These are phyloP conservation scores for Glaucidium brasilianum DNA, from an alignment of 2,113 vertebrate species.

Conservation along the genomic window DNA sequence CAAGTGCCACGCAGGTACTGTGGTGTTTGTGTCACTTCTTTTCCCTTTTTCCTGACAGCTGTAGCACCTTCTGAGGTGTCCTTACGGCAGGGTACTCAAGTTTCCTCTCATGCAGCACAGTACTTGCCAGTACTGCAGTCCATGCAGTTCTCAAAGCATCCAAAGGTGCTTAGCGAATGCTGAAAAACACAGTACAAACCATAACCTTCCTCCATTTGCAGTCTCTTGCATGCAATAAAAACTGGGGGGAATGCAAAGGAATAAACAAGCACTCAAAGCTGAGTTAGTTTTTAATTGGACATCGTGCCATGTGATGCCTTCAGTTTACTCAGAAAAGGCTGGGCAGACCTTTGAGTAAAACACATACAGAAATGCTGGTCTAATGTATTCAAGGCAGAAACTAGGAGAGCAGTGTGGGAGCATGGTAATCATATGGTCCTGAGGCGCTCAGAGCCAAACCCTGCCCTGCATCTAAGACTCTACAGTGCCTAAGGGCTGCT, in stretches of 20 bases:
- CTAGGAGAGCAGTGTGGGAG: not conserved
- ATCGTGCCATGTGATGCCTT: not conserved
- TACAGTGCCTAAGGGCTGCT: not conserved
- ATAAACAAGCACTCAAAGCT: not conserved
- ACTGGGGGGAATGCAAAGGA: not conserved
- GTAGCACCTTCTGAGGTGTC: not conserved
- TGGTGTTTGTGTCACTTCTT: accelerated
- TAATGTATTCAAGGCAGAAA: not conserved
- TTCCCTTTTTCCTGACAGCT: not conserved
- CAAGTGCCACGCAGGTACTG: not conserved
- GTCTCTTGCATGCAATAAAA: not conserved
- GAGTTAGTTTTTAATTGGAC: not conserved
- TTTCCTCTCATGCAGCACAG: not conserved
- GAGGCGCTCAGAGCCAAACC: not conserved
- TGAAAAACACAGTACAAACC: not conserved
- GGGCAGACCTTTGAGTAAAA: not conserved
- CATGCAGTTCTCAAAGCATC: not conserved
- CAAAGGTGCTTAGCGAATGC: accelerated
- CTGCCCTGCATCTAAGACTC: not conserved
- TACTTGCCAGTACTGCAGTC: not conserved
- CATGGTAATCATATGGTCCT: not conserved
- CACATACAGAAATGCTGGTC: not conserved
- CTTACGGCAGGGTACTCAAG: not conserved
- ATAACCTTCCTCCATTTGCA: not conserved
- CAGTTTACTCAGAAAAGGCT: not conserved